Base-by-base conservation (phyloP, 2,797 vertebrate species). In the Sciaenops ocellatus region DNA sequence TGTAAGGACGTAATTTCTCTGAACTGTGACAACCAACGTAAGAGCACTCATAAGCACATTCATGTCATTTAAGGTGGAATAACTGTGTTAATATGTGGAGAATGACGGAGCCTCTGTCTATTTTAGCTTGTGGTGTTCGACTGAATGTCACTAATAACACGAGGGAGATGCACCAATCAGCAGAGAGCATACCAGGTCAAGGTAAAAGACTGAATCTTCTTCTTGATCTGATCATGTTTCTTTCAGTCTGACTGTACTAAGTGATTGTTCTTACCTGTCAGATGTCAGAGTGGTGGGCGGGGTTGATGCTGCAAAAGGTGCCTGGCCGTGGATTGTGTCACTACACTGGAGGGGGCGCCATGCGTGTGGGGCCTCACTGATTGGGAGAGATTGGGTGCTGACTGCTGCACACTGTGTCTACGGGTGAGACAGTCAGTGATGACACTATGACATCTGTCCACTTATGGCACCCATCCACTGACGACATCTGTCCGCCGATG, bases 351-450 rank as follows among this genome's bases (percentile, higher is more conserved):
- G 44, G 10, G 87, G 75, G 0, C 76, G 0, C 0, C 93, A 94
- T 0, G 0, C 82, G 2, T 99, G 98, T 54, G 98, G 97, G 1
- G 98, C 96, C 2, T 93, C 97, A 0, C 78, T 99, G 15, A 81
- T 99, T 69, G 96, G 89, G 60, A 80, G 78, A 0, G 92, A 96
- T 41, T 99, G 98, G 98, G 82, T 99, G 52, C 91, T 99, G 79
- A 96, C 98, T 0, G 98, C 97, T 0, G 97, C 97, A 1, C 98
- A 99, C 91, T 99, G 98, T 3, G 95, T 97, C 6, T 97, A 96
- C 0, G 96, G 97, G 98, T 99, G 90, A 96, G 77, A 47, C 7
- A n/a, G n/a, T 28, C 6, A 57, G 11, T 34, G 28, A 60, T 2
- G 7, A 11, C 11, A 47, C 50, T 11, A 52, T 11, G 12, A 26